Base-by-base conservation (phyloP, 2,888 invertebrate genomes). In the Disparrhopalites patrizii region DNA sequence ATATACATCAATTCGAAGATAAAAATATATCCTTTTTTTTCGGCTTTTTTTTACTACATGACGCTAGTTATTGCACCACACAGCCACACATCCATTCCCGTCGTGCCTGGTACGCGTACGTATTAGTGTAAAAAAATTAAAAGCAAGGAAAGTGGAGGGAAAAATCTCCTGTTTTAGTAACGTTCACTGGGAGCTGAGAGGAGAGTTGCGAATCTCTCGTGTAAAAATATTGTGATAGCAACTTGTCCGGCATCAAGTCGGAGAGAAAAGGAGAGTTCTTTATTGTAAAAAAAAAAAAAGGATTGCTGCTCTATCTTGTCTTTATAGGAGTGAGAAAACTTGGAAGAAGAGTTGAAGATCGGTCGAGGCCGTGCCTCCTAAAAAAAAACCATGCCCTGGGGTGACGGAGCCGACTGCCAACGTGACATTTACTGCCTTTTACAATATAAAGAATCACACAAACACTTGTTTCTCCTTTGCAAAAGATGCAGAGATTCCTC, bases 391-490 rank as follows among this genome's bases (percentile, higher is more conserved):
- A 54, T 54, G 54, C 54, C 54, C 31, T 30, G 54, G 10, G 54
- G 54, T 54, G 54, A 54, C 54, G 54, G 31, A 54, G 54, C 54
- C 31, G 54, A 54, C 54, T 54, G 28, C 54, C 54, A 31, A 28
- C 54, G 54, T 54, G 54, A 54, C 54, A 54, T 54, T 54, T 54
- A 54, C 54, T 54, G 54, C 54, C 54, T 54, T 10, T 28, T n/a
- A n/a, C n/a, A n/a, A n/a, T n/a, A n/a, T n/a, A n/a, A n/a, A n/a
- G n/a, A n/a, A 28, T 28, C 13, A 54, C 30, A 54, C 31, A 54
- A 54, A 31, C 54, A 54, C 54, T 54, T 54, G 54, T 28, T 31
- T 54, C 54, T 54, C 54, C 54, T 54, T 54, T 54, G 54, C 18
- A 54, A 20, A 31, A 31, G 31, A n/a, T n/a, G n/a, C n/a, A n/a